A percentile compares a stretch with the other conserved stretches of the same genome.
phyloP scores from a whole-genome alignment of 1,140 invertebrate species.

The Cardiocondyla obscurior region DNA sequence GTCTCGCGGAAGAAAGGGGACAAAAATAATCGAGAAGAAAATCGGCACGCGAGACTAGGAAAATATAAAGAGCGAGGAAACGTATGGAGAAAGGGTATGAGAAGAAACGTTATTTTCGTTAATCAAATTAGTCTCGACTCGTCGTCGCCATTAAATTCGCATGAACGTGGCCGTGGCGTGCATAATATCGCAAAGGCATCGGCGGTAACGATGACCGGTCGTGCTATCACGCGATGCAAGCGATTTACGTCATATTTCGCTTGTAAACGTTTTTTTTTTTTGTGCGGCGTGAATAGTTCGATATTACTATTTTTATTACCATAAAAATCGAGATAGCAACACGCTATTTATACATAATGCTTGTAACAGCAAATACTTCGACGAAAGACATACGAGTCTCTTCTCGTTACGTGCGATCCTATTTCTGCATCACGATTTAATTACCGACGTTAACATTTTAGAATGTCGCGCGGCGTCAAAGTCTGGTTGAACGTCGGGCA shows the following conservation, averaged over 20 bases:
- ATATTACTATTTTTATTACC: background rate
- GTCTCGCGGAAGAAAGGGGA: background rate
- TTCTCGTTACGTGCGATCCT: background rate
- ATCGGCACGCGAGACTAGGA: background rate
- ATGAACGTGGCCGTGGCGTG: constrained; percentile 18
- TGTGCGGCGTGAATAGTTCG: constrained; percentile 14
- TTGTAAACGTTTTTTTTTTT: background rate
- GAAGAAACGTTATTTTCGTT: constrained; percentile 14
- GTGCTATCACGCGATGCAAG: constrained; percentile 11
- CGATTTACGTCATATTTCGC: background rate
- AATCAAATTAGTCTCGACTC: background rate
- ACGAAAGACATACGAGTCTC: background rate
- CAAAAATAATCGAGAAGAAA: background rate
- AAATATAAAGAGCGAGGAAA: no score
- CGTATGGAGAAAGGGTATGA: background rate
- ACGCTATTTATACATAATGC: background rate
- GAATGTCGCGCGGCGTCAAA: constrained; percentile 50
- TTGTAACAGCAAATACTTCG: background rate
- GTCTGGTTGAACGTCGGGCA: constrained; percentile 55
- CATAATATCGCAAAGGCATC: background rate
- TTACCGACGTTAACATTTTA: background rate
- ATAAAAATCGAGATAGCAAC: background rate
- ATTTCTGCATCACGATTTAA: background rate
- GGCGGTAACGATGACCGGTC: background rate
- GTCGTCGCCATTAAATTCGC: constrained; percentile 22